These are phyloP conservation scores for Phodopus roborovskii DNA, from an alignment of 2,113 vertebrate genomes.

Conservation along the genomic window DNA sequence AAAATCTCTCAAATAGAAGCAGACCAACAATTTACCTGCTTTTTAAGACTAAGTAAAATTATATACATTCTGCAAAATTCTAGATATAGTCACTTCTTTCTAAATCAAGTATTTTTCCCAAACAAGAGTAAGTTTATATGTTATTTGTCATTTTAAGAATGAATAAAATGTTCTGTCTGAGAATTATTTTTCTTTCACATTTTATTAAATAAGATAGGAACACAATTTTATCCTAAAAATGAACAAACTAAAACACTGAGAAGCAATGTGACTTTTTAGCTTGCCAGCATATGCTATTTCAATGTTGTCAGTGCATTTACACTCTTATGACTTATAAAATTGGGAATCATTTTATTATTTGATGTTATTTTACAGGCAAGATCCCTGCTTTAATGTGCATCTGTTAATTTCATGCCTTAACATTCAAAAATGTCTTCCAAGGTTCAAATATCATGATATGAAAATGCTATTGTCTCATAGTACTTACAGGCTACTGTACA, in stretches of 20 bases:
- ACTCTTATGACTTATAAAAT: neutral
- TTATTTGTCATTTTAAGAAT: neutral
- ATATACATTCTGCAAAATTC: constrained; percentile 48
- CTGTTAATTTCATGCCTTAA: neutral
- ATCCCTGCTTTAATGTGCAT: neutral
- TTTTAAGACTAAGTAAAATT: constrained; percentile 47
- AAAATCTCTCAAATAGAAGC: neutral
- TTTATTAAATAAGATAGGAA: neutral
- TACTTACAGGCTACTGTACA: neutral
- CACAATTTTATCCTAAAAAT: neutral
- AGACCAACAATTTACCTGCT: neutral
- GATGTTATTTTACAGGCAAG: neutral
- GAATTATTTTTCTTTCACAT: neutral
- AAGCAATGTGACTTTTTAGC: neutral
- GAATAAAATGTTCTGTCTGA: neutral
- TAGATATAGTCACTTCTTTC: neutral
- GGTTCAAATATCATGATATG: neutral
- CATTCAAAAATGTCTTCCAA: neutral
- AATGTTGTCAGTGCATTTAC: neutral
- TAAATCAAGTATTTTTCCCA: constrained; percentile 32
- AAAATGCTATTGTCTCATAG: neutral
- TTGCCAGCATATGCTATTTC: neutral
- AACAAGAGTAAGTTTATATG: constrained; percentile 14
- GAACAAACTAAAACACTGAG: neutral
- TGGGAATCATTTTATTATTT: neutral